Percentiles rank a stretch among this genome's conserved stretches.
These are phyloP conservation scores for Bombus consobrinus DNA, from an alignment of 1,140 invertebrate species.

Conservation along the genomic window DNA sequence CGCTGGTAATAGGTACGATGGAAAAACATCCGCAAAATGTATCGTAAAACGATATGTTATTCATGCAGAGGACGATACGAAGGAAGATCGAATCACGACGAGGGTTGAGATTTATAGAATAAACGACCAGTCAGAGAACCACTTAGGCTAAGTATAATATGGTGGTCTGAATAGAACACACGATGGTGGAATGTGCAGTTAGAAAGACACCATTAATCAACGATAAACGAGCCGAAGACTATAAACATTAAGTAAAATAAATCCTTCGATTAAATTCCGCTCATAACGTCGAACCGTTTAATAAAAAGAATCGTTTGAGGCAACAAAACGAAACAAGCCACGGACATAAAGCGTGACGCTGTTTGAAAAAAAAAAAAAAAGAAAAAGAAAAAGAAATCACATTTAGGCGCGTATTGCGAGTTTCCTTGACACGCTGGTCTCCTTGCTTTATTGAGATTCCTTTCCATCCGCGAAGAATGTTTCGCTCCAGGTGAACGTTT, in stretches of 20 bases:
- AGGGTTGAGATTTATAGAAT: not conserved
- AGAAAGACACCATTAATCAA: not conserved
- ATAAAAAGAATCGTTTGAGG: not conserved
- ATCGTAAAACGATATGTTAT: not conserved
- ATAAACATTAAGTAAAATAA: slow-evolving; percentile 8
- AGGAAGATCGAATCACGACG: not conserved
- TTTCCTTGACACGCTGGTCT: not conserved
- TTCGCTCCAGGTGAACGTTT: slow-evolving; percentile 48
- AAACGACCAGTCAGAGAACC: not conserved
- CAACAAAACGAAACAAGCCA: not conserved
- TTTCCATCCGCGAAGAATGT: not conserved
- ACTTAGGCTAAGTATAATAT: not conserved
- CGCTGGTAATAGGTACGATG: not conserved
- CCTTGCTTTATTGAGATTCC: not conserved
- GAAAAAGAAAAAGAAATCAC: too few species aligned
- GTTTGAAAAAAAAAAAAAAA: not conserved
- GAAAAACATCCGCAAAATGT: not conserved
- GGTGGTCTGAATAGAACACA: not conserved
- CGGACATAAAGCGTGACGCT: too few species aligned
- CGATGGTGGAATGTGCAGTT: not conserved
- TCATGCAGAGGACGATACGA: not conserved
- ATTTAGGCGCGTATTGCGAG: not conserved
- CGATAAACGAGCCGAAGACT: not conserved
- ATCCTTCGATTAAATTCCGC: slow-evolving; percentile 10
- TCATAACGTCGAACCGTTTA: not conserved